phyloP scores from a whole-genome alignment of 2,797 vertebrate genomes.

The Kryptolebias ocellatus region DNA sequence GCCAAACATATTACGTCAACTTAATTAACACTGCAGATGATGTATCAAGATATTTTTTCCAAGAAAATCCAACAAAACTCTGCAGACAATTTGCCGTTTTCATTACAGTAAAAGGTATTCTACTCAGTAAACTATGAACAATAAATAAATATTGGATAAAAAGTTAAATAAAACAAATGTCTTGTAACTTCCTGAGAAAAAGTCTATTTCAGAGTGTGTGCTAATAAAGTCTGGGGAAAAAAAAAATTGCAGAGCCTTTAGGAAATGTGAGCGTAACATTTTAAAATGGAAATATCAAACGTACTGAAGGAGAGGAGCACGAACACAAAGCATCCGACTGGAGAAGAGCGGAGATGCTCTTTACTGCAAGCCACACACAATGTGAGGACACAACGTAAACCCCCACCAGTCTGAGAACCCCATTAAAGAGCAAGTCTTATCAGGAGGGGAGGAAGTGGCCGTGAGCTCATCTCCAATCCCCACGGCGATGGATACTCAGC shows the following conservation, averaged over 20 bases:
- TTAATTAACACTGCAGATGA: too few relatives aligned
- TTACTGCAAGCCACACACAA: constrained; percentile 51
- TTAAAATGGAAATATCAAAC: constrained; percentile 66
- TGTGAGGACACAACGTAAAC: constrained; percentile 43
- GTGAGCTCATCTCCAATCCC: constrained; percentile 53
- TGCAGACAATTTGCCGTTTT: background rate
- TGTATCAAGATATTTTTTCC: too few relatives aligned
- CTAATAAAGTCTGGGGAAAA: constrained; percentile 34
- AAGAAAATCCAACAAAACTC: background rate
- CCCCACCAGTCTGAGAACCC: constrained; percentile 58
- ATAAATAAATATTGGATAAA: background rate
- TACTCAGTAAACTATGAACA: background rate
- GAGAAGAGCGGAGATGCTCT: constrained; percentile 28
- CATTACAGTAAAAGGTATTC: background rate
- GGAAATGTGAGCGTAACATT: constrained; percentile 73
- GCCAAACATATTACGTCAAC: too few relatives aligned
- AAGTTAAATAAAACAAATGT: background rate
- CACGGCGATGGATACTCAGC: constrained; percentile 58
- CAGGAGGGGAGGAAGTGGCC: constrained; percentile 52
- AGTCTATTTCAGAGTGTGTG: constrained; percentile 30
- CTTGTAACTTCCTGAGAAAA: background rate
- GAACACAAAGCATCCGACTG: constrained; percentile 27
- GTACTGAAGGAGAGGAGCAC: constrained; percentile 18
- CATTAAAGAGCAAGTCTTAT: constrained; percentile 71
- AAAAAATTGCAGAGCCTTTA: constrained; percentile 43